These are phyloP conservation scores for Festucalex cinctus DNA, from an alignment of 2,113 vertebrate genomes.

Conservation along the genomic window DNA sequence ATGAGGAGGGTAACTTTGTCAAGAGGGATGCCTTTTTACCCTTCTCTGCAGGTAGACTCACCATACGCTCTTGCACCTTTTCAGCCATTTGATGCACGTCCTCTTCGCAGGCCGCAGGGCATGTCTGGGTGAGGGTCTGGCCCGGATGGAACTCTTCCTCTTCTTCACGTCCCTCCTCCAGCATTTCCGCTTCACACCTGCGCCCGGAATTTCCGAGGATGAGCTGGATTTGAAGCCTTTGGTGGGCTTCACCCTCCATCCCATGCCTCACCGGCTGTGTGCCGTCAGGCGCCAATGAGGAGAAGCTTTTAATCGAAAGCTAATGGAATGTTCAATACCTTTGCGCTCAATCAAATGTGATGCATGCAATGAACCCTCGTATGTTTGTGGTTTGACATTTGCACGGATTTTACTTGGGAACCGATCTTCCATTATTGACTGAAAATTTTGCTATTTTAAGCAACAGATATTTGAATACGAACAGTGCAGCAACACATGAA, in stretches of 20 bases:
- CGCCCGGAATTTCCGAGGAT: slow-evolving; percentile 63
- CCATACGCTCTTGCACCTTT: too few relatives aligned
- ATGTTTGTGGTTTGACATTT: too few relatives aligned
- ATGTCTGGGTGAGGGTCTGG: slow-evolving; percentile 74
- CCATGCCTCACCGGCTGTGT: slow-evolving; percentile 53
- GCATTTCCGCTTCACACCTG: slow-evolving; percentile 68
- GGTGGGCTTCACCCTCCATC: slow-evolving; percentile 41
- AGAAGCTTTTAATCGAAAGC: too few relatives aligned
- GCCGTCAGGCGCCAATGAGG: slow-evolving; percentile 39
- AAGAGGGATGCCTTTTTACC: slow-evolving; percentile 67
- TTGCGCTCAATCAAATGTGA: too few relatives aligned
- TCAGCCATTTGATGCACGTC: too few relatives aligned
- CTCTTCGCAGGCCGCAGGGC: slow-evolving; percentile 70
- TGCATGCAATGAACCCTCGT: too few relatives aligned
- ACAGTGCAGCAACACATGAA: too few relatives aligned
- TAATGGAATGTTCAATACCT: too few relatives aligned
- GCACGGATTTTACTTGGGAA: too few relatives aligned
- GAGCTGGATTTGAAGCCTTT: slow-evolving; percentile 71
- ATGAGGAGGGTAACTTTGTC: slow-evolving; percentile 58
- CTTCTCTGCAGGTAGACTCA: slow-evolving; percentile 77
- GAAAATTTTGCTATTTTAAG: too few relatives aligned
- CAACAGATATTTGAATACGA: too few relatives aligned
- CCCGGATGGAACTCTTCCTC: slow-evolving; percentile 77
- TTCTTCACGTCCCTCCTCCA: slow-evolving; percentile 76
- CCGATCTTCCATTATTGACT: too few relatives aligned